These are phyloP conservation scores for Temnothorax curvispinosus DNA, from an alignment of 1,140 invertebrate species.

Conservation along the genomic window DNA sequence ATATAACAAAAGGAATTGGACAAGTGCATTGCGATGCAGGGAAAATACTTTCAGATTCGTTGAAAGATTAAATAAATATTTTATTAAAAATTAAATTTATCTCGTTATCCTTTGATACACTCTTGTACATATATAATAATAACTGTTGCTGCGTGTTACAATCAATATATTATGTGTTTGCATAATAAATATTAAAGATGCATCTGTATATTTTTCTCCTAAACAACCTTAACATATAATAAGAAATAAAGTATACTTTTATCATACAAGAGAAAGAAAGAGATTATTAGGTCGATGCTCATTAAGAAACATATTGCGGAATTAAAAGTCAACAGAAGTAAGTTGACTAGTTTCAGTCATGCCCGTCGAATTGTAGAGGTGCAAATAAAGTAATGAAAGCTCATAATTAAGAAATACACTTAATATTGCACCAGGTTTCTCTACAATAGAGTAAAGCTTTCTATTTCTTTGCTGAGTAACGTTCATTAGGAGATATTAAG, in stretches of 20 bases:
- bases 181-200: slow-evolving; percentile 25
- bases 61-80: slow-evolving; percentile 34
- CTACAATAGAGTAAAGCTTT: slow-evolving; percentile 59
- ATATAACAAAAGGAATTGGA: background rate
- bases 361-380: slow-evolving; percentile 80
- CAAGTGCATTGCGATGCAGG: background rate
- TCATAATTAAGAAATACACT: slow-evolving; percentile 85
- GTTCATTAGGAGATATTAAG: background rate
- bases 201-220: slow-evolving; percentile 4
- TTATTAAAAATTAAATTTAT: slow-evolving; percentile 31
- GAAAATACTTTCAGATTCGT: background rate
- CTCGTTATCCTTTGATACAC: slow-evolving; percentile 25
- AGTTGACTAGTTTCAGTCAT: slow-evolving; percentile 29
- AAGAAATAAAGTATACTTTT: slow-evolving; percentile 37
- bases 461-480: background rate
- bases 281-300: background rate
- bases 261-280: background rate
- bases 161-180: slow-evolving; percentile 14
- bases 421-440: slow-evolving; percentile 82
- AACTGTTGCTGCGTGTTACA: slow-evolving; percentile 1
- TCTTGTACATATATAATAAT: background rate
- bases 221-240: slow-evolving; percentile 13
- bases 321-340: slow-evolving; percentile 33
- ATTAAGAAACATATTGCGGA: background rate
- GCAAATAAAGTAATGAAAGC: slow-evolving; percentile 81